A percentile compares a stretch with the other conserved stretches of the same genome.
phyloP scores from a whole-genome alignment of 2,113 vertebrate genomes.

The Microcebus ravelobensis region DNA sequence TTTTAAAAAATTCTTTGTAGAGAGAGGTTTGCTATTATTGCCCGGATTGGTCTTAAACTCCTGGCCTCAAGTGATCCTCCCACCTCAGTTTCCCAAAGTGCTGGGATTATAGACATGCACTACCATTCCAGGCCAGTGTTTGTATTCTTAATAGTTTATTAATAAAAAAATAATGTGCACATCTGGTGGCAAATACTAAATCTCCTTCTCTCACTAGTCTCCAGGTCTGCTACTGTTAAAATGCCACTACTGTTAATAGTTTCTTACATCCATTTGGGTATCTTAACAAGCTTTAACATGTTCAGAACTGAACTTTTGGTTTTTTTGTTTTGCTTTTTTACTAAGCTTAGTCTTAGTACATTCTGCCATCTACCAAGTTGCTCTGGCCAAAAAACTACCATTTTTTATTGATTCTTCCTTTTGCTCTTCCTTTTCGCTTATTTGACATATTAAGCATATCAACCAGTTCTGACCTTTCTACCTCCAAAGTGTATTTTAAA shows the following conservation, averaged over 20 bases:
- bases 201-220: not conserved
- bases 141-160: not conserved
- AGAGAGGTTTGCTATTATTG: no score
- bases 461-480: not conserved
- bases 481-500: not conserved
- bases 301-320: not conserved
- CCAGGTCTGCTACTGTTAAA: not conserved
- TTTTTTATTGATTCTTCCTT: not conserved
- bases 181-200: conserved; percentile 14
- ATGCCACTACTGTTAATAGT: not conserved
- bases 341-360: conserved; percentile 1
- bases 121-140: not conserved
- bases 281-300: not conserved
- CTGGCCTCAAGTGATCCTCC: no score
- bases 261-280: not conserved
- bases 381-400: not conserved
- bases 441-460: not conserved
- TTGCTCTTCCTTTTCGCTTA: not conserved
- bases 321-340: not conserved
- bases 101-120: no score
- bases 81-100: no score
- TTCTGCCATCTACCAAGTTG: not conserved
- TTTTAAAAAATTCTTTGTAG: no score
- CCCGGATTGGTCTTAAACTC: no score
- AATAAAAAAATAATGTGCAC: not conserved